Conservation (phyloP, 1,140 invertebrate genomes). For the Cydia fagiglandana region DNA sequence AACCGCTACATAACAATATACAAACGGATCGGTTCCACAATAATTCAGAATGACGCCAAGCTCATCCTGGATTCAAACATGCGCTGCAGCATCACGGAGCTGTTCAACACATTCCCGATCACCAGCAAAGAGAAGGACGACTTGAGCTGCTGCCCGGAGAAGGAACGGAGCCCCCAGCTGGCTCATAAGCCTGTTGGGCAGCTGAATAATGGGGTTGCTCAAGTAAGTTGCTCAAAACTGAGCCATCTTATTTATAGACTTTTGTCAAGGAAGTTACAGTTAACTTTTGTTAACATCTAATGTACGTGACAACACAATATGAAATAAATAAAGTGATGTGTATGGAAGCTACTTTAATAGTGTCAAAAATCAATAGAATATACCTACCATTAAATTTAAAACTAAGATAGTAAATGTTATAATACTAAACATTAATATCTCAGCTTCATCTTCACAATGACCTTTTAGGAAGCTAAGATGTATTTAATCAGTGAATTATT, state of each 20-base stretch:
- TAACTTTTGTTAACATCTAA: too few relatives aligned
- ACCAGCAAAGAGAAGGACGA: constrained; percentile 84
- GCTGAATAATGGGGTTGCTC: constrained; percentile 68
- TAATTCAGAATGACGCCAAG: constrained; percentile 85
- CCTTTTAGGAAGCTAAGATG: too few relatives aligned
- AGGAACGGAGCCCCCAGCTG: constrained; percentile 64
- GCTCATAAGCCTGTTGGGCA: constrained; percentile 68
- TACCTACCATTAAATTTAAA: too few relatives aligned
- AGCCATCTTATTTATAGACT: neutral
- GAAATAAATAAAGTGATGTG: too few relatives aligned
- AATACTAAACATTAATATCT: too few relatives aligned
- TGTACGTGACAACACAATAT: too few relatives aligned
- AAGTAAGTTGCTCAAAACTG: constrained; percentile 43
- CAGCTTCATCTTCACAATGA: too few relatives aligned
- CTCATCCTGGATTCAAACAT: constrained; percentile 84
- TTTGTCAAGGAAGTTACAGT: too few relatives aligned
- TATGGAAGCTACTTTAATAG: too few relatives aligned
- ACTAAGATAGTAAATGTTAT: too few relatives aligned
- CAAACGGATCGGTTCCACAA: constrained; percentile 85
- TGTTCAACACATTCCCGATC: constrained; percentile 84
- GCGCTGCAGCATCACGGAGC: constrained; percentile 77
- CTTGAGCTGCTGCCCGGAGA: constrained; percentile 68
- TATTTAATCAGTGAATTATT: too few relatives aligned
- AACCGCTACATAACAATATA: constrained; percentile 87
- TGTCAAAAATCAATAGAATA: too few relatives aligned